Evolutionary conservation across 2,888 invertebrate species (phyloP).

Genomic region (Cryptus armator): DNA sequence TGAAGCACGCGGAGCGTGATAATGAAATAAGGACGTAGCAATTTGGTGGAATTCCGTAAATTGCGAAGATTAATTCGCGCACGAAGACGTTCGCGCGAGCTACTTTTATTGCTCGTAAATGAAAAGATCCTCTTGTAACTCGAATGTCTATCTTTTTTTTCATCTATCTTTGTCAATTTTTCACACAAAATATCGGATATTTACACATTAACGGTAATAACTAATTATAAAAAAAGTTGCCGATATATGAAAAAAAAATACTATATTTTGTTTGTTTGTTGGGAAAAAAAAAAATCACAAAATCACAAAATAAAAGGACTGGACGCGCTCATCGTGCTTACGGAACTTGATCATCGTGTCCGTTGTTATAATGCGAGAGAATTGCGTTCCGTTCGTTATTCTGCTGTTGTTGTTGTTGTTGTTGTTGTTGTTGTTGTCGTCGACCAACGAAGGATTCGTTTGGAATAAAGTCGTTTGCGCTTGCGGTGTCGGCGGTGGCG

Average conservation of each 20-base stretch:
- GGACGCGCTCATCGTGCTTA: neutral
- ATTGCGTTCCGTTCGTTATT: constrained; percentile 80
- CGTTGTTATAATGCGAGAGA: constrained; percentile 77
- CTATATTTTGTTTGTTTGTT: no score
- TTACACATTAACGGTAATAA: neutral
- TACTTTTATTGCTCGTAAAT: constrained; percentile 42
- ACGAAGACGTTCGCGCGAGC: neutral
- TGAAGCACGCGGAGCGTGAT: constrained; percentile 22
- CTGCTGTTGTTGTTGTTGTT: constrained; percentile 46
- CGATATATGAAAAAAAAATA: no score
- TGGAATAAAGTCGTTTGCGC: constrained; percentile 22
- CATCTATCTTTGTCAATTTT: neutral
- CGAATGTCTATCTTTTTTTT: neutral
- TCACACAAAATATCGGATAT: neutral
- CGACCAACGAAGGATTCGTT: neutral
- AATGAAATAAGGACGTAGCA: constrained; percentile 28
- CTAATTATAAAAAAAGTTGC: neutral
- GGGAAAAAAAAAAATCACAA: no score
- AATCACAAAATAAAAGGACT: neutral
- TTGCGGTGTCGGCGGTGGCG: constrained; percentile 37
- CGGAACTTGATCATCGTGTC: constrained; percentile 75
- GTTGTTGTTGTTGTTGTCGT: constrained; percentile 28
- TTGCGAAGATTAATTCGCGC: constrained; percentile 33
- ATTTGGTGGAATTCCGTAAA: constrained; percentile 37
- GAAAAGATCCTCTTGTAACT: neutral